Conservation (phyloP, 2,888 invertebrate species). For the Epirrhoe tristata region DNA sequence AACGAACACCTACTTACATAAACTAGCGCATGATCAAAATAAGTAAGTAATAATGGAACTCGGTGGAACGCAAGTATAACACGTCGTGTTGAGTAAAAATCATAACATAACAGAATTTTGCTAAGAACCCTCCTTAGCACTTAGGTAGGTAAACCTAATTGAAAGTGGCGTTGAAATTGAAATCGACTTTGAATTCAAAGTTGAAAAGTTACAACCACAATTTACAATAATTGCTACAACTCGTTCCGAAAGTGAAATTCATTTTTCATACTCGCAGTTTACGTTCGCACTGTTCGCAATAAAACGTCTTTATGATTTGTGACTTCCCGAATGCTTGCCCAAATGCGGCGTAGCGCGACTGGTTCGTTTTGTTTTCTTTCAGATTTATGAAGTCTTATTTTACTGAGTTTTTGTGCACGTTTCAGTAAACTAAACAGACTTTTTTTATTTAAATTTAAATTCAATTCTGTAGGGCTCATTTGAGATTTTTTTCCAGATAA, state of each 20-base stretch:
- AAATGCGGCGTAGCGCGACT: constrained; percentile 24
- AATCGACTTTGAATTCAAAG: neutral
- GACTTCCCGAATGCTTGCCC: constrained; percentile 44
- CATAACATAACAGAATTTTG: too few relatives aligned
- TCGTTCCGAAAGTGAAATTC: constrained; percentile 31
- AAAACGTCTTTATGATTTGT: constrained; percentile 47
- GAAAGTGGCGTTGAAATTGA: neutral
- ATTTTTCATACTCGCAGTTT: constrained; percentile 38
- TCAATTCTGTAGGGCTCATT: neutral
- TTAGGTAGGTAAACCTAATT: too few relatives aligned
- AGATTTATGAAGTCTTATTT: constrained; percentile 42
- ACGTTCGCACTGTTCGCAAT: constrained; percentile 41
- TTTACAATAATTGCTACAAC: constrained; percentile 17
- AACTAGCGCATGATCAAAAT: too few relatives aligned
- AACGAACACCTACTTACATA: too few relatives aligned
- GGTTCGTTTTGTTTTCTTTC: constrained; percentile 41
- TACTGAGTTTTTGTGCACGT: constrained; percentile 34
- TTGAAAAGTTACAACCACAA: constrained; percentile 3
- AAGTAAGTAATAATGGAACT: too few relatives aligned
- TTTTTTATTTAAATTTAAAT: neutral
- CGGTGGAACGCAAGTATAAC: too few relatives aligned
- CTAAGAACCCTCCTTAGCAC: too few relatives aligned
- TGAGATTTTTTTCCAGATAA: too few relatives aligned
- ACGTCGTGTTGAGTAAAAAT: too few relatives aligned
- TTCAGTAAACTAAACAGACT: constrained; percentile 11